A percentile compares a stretch with the other conserved stretches of the same genome.
Conservation (phyloP, 1,140 invertebrate genomes). For the Drosophila asahinai region DNA sequence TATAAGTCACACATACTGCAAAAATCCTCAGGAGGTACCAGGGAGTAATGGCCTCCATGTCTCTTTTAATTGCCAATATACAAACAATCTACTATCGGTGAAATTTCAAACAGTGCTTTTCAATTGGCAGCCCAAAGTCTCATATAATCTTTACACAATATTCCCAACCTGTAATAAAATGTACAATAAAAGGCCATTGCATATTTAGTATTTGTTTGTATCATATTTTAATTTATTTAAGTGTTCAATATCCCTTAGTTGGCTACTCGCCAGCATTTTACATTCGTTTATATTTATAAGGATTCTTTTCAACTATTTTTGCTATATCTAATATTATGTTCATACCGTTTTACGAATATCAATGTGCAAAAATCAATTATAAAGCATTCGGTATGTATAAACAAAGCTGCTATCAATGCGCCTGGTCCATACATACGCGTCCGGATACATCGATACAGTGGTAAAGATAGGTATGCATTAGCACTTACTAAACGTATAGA, state of each 20-base stretch:
- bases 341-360: conserved; percentile 52
- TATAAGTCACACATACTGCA: too few relatives aligned
- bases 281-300: conserved; percentile 53
- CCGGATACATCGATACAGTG: conserved; percentile 14
- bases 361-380: conserved; percentile 71
- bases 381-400: conserved; percentile 58
- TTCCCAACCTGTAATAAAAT: background rate
- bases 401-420: conserved; percentile 21
- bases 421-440: background rate
- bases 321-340: conserved; percentile 37
- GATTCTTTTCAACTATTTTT: conserved; percentile 28
- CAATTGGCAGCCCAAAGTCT: background rate
- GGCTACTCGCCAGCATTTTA: conserved; percentile 54
- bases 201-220: conserved; percentile 12
- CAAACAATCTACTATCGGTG: background rate
- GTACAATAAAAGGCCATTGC: background rate
- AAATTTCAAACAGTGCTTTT: background rate
- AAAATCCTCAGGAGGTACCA: background rate
- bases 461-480: conserved; percentile 13
- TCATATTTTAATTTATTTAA: conserved; percentile 60
- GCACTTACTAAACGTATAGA: conserved; percentile 9
- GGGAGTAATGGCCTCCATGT: background rate
- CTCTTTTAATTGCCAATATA: background rate
- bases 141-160: background rate
- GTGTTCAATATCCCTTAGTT: conserved; percentile 51